phyloP scores from a whole-genome alignment of 2,888 invertebrate genomes.

The Odontomyia ornata region DNA sequence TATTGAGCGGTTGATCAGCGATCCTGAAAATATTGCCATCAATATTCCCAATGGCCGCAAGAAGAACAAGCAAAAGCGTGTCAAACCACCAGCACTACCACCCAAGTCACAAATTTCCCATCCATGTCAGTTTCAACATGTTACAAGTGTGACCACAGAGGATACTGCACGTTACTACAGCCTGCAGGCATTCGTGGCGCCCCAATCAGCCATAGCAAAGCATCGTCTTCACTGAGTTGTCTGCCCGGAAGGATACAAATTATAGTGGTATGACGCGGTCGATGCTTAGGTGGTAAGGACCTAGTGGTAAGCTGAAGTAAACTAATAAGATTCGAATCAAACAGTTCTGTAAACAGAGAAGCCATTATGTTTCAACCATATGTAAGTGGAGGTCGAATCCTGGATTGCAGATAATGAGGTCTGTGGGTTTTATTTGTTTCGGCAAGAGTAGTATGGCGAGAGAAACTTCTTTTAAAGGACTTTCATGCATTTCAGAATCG shows the following conservation, averaged over 20 bases:
- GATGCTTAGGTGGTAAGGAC: neutral
- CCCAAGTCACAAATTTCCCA: conserved; percentile 83
- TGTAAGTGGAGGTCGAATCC: too few relatives aligned
- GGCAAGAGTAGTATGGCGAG: too few relatives aligned
- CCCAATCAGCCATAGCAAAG: conserved; percentile 46
- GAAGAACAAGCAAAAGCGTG: conserved; percentile 66
- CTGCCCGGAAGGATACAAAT: neutral
- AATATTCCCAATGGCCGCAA: conserved; percentile 71
- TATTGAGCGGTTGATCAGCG: conserved; percentile 75
- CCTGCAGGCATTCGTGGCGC: conserved; percentile 70
- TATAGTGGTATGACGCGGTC: neutral
- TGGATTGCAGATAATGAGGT: too few relatives aligned
- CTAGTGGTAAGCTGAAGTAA: neutral
- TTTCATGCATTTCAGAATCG: too few relatives aligned
- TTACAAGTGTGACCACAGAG: conserved; percentile 77
- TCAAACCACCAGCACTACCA: conserved; percentile 71
- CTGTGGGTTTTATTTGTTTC: too few relatives aligned
- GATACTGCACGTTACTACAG: conserved; percentile 74
- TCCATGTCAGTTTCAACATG: conserved; percentile 86
- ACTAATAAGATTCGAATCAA: neutral
- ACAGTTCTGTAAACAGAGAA: too few relatives aligned
- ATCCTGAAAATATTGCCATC: conserved; percentile 81
- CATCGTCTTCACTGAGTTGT: conserved; percentile 49
- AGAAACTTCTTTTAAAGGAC: too few relatives aligned
- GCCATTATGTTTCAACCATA: too few relatives aligned